phyloP scores from a whole-genome alignment of 2,888 invertebrate species.

The Drosophila borealis region DNA sequence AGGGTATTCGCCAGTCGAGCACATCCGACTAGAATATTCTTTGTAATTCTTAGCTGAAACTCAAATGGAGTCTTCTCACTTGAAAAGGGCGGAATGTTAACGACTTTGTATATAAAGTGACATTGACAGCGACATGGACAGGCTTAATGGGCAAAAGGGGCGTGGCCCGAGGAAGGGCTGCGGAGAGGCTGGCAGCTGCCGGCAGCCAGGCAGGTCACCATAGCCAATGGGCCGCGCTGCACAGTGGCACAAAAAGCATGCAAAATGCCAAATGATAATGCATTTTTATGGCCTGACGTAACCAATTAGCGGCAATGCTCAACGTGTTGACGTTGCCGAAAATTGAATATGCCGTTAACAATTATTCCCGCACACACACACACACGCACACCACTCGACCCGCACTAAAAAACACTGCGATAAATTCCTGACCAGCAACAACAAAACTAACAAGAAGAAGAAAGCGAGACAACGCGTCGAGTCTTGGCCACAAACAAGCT shows the following conservation, averaged over 20 bases:
- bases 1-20: not conserved
- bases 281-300: slow-evolving; percentile 52
- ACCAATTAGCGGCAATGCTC: slow-evolving; percentile 48
- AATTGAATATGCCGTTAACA: slow-evolving; percentile 54
- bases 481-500: slow-evolving; percentile 44
- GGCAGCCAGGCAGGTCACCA: not conserved
- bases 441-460: slow-evolving; percentile 8
- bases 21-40: not conserved
- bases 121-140: slow-evolving; percentile 36
- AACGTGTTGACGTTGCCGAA: slow-evolving; percentile 45
- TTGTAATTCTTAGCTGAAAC: slow-evolving; percentile 2
- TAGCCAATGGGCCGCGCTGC: slow-evolving; percentile 24
- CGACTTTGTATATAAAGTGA: slow-evolving; percentile 59
- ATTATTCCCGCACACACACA: slow-evolving; percentile 33
- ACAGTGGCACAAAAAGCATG: slow-evolving; percentile 60
- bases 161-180: slow-evolving; percentile 37
- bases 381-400: not conserved
- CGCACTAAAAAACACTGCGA: slow-evolving; percentile 25
- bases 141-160: slow-evolving; percentile 60
- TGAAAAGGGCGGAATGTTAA: slow-evolving; percentile 47
- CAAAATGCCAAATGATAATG: slow-evolving; percentile 38
- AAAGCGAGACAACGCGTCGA: not conserved
- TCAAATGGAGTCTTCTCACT: slow-evolving; percentile 9
- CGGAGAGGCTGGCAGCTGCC: slow-evolving; percentile 14
- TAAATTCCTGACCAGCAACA: slow-evolving; percentile 54